Percentiles rank a stretch among this genome's conserved stretches.
Evolutionary conservation across 2,113 vertebrate species (phyloP).

Genomic region (Chaetura pelagica): DNA sequence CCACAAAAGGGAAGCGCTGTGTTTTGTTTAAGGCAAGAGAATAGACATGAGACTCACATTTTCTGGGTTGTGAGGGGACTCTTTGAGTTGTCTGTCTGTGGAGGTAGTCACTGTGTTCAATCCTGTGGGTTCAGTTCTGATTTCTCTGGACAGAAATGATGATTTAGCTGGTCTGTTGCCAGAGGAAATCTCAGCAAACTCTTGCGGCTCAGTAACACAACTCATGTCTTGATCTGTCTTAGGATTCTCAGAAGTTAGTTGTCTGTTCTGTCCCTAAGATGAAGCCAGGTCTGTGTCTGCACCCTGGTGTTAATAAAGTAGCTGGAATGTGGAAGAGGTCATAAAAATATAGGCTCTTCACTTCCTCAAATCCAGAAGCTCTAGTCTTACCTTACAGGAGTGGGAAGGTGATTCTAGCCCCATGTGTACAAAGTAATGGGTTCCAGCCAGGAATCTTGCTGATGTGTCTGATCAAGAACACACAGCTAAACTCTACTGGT

Average conservation of each 20-base stretch:
- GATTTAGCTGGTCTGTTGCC: fast-evolving
- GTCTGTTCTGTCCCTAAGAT: not conserved
- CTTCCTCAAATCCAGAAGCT: not conserved
- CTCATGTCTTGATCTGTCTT: not conserved
- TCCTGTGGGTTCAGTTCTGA: not conserved
- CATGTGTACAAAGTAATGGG: too few relatives aligned
- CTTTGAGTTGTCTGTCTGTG: not conserved
- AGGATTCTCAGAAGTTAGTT: not conserved
- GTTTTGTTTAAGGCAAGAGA: not conserved
- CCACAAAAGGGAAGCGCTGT: not conserved
- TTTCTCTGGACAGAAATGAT: not conserved
- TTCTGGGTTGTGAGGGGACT: not conserved
- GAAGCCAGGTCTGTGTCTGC: not conserved
- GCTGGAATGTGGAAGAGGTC: not conserved
- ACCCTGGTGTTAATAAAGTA: not conserved
- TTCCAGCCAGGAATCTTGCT: not conserved
- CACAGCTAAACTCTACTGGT: not conserved
- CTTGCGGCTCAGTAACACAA: fast-evolving
- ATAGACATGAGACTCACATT: fast-evolving
- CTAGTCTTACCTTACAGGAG: not conserved
- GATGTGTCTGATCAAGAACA: not conserved
- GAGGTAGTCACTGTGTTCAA: not conserved
- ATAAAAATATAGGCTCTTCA: not conserved
- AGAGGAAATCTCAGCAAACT: not conserved
- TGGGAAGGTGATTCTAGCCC: not conserved